phyloP scores from a whole-genome alignment of 2,113 vertebrate genomes.

The Pygoscelis antarcticus region DNA sequence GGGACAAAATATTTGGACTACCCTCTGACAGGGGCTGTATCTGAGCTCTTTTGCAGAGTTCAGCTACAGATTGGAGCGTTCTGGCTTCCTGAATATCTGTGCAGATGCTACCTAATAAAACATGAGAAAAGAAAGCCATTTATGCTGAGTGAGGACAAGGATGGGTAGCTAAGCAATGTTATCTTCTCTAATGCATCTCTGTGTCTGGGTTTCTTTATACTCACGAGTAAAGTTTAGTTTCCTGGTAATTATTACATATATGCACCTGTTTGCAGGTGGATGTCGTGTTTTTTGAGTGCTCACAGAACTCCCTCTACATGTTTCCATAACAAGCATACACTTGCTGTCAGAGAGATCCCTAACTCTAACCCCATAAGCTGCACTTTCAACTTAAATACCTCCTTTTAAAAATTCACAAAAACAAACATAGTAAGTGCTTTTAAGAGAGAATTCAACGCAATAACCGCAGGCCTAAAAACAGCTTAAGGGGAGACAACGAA shows the following conservation, averaged over 20 bases:
- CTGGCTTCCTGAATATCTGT: not conserved
- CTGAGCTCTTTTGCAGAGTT: not conserved
- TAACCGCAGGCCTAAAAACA: not conserved
- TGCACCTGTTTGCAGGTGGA: not conserved
- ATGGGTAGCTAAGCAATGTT: not conserved
- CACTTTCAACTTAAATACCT: not conserved
- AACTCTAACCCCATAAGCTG: not conserved
- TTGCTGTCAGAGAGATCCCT: not conserved
- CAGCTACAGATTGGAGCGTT: not conserved
- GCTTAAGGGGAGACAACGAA: not conserved
- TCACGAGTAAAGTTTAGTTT: not conserved
- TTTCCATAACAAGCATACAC: not conserved
- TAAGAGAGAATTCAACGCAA: not conserved
- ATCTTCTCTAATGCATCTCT: not conserved
- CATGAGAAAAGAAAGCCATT: not conserved
- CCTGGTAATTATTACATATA: not conserved
- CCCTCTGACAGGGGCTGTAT: not conserved
- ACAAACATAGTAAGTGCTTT: not conserved
- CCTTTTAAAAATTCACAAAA: not conserved
- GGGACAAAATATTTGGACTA: not conserved
- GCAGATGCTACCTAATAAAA: not conserved
- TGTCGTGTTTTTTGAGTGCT: not conserved
- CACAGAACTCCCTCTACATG: not conserved
- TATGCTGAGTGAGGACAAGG: not conserved
- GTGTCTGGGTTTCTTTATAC: not conserved